Evolutionary conservation across 23 tunicate genomes (phyloP).

Genomic region (Clavelina lepadiformis): DNA sequence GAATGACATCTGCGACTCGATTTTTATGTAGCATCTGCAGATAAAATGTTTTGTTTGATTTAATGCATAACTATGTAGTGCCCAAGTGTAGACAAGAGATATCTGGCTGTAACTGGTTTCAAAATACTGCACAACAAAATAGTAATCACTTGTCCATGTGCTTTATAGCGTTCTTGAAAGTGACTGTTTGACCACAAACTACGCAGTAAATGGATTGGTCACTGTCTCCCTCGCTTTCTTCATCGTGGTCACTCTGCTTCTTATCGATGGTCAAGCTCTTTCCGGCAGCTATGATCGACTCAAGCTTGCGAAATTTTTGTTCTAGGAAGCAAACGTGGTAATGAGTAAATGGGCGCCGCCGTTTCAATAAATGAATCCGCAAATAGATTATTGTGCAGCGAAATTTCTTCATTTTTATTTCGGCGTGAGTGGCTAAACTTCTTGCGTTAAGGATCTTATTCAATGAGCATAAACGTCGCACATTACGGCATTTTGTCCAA

Average conservation of each 20-base stretch:
- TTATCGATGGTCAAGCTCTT: conserved; percentile 45
- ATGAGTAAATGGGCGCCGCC: too few species aligned
- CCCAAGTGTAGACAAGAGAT: too few species aligned
- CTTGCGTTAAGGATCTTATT: too few species aligned
- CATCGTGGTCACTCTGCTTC: conserved; percentile 37
- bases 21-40: conserved; percentile 86
- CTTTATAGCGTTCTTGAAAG: conserved; percentile 58
- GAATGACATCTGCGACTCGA: conserved; percentile 84
- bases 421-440: too few species aligned
- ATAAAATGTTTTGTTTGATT: too few species aligned
- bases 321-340: conserved; percentile 32
- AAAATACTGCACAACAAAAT: not conserved
- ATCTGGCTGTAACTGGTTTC: too few species aligned
- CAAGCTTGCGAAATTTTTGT: conserved; percentile 51
- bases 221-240: conserved; percentile 47
- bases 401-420: too few species aligned
- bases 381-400: too few species aligned
- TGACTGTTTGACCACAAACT: conserved; percentile 78
- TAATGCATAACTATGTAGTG: too few species aligned
- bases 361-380: too few species aligned
- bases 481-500: too few species aligned
- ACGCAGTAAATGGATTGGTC: conserved; percentile 80
- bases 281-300: conserved; percentile 50
- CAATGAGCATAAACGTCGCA: too few species aligned
- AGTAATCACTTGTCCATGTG: conserved; percentile 75